A percentile compares a stretch with the other conserved stretches of the same genome.
Evolutionary conservation across 2,113 vertebrate species (phyloP).

Genomic region (Pelusios castaneus): DNA sequence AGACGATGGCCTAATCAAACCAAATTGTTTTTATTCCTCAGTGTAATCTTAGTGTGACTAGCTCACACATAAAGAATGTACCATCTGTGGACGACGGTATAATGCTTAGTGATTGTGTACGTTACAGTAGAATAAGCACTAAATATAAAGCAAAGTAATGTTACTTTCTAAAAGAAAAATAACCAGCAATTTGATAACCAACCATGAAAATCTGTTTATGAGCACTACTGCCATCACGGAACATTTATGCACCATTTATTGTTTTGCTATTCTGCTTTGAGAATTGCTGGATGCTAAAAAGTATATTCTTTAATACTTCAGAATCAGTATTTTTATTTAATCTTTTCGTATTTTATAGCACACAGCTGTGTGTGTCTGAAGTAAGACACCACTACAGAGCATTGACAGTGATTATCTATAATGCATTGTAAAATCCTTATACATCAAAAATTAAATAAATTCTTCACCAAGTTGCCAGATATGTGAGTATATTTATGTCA

Average conservation of each 20-base stretch:
- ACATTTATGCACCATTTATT: not conserved
- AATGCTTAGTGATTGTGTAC: not conserved
- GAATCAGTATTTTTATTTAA: not conserved
- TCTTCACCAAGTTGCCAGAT: not conserved
- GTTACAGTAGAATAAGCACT: not conserved
- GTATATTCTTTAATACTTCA: not conserved
- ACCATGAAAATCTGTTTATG: not conserved
- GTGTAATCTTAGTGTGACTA: not conserved
- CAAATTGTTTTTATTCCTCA: not conserved
- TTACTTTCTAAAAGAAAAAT: not conserved
- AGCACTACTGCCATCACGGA: not conserved
- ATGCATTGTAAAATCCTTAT: not conserved
- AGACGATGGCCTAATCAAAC: not conserved
- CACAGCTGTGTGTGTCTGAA: not conserved
- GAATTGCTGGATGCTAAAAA: not conserved
- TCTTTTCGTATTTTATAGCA: not conserved
- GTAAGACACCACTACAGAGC: not conserved
- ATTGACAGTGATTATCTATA: not conserved
- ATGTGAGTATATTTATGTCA: not conserved
- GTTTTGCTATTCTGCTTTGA: not conserved
- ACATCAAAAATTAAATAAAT: not conserved
- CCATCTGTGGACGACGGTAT: not conserved
- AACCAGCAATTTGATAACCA: not conserved
- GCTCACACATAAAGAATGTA: not conserved
- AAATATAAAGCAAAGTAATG: conserved; percentile 8